Evolutionary conservation across 1,140 invertebrate genomes (phyloP), one percentile per base, ranked within the genome.

Genomic region (Heliconius eleuchia): DNA sequence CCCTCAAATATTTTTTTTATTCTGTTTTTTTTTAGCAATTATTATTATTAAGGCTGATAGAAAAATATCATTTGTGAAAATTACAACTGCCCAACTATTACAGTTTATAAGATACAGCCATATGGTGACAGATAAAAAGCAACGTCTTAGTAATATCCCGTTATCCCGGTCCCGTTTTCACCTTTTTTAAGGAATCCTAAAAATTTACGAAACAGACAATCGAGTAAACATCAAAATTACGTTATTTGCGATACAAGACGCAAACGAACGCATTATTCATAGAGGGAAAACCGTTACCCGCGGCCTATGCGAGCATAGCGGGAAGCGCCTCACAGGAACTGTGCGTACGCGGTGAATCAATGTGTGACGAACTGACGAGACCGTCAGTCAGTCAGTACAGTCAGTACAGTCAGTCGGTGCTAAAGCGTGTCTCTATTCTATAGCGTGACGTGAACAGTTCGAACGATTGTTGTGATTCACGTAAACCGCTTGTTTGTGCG

Each of bases 401-500:
- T 46, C 13, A 16, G 42, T 46, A 46, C 16, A 5, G 42, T 46
- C 13, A 46, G 42, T 46, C 42, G 11, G 42, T 46, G 42, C 16
- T 46, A 46, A 16, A 46, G 42, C 42, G 42, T 16, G 42, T 46
- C 42, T 16, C 6, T 13, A 71, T 73, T 80, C 80, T 79, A 83
- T 80, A 50, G 79, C 37, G 79, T 18, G 77, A 46, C 75, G 78
- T 73, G 77, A 76, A 72, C 76, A 73, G 70, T 77, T 57, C 70
- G 76, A 46, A 57, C 87, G 84, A 89, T 91, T 92, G 87, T 89
- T 89, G 81, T 91, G 91, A 89, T 89, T 90, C 89, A 89, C 89
- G 90, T 91, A 92, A 92, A 92, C 83, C 86, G 88, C 87, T 87
- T 88, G 91, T 91, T 92, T 89, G 92, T 87, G 85, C 91, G 91